Evolutionary conservation across 37 sponge, comb jelly and placozoan species (phyloP).

Genomic region (Mnemiopsis leidyi): DNA sequence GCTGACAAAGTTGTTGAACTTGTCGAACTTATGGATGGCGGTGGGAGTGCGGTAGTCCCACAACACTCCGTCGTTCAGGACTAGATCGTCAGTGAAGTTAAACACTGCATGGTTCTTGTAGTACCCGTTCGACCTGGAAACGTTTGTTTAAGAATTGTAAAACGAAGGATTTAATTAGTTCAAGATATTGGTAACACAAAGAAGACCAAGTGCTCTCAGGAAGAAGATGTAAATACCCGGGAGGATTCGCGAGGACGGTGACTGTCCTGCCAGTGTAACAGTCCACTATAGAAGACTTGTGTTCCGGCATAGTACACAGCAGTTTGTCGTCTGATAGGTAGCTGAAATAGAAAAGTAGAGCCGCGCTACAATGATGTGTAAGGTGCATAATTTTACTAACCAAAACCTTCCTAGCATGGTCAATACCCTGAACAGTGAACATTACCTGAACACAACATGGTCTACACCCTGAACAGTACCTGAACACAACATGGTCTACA

Average conservation of each 20-base stretch:
- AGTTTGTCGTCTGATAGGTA: conserved; percentile 38
- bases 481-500: not conserved
- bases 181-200: too few species aligned
- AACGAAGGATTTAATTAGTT: too few species aligned
- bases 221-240: conserved; percentile 16
- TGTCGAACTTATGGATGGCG: conserved; percentile 54
- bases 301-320: not conserved
- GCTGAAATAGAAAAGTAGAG: too few species aligned
- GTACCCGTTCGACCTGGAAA: conserved; percentile 16
- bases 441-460: too few species aligned
- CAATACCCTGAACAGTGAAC: too few species aligned
- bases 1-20: conserved; percentile 60
- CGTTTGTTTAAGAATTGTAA: not conserved
- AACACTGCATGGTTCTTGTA: conserved; percentile 63
- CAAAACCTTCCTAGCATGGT: too few species aligned
- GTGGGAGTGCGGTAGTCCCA: conserved; percentile 51
- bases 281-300: conserved; percentile 50
- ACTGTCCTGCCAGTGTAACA: conserved; percentile 43
- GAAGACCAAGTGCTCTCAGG: too few species aligned
- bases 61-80: conserved; percentile 53
- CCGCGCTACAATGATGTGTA: too few species aligned
- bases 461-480: too few species aligned
- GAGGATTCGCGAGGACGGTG: not conserved
- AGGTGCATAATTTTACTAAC: too few species aligned
- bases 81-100: conserved; percentile 53